These are phyloP conservation scores for Porites divaricata DNA, from an alignment of 92 coral and sea anemone species.

Conservation along the genomic window DNA sequence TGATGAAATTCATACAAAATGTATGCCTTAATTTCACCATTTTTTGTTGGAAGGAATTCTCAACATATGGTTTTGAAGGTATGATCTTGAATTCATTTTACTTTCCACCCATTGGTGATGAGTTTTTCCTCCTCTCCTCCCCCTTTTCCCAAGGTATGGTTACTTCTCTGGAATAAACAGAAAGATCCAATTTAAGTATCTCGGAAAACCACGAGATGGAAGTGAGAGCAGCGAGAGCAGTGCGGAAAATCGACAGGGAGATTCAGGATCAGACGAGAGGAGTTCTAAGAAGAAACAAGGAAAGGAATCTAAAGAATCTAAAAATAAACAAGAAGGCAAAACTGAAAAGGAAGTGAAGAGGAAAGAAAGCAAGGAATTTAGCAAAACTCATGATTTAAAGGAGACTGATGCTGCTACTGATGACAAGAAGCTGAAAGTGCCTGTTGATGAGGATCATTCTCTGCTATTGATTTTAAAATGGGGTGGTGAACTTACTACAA, in stretches of 20 bases:
- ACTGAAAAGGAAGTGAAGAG: slow-evolving; percentile 44
- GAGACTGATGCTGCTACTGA: slow-evolving; percentile 46
- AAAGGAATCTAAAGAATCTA: slow-evolving; percentile 36
- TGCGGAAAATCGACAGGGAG: neutral
- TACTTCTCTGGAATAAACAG: slow-evolving; percentile 98
- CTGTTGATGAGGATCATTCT: slow-evolving; percentile 47
- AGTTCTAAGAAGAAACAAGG: slow-evolving; percentile 37
- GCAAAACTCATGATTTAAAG: slow-evolving; percentile 16
- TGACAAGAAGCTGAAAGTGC: slow-evolving; percentile 31
- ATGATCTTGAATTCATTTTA: too few relatives aligned
- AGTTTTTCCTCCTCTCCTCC: neutral
- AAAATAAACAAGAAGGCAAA: slow-evolving; percentile 33
- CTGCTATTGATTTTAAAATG: slow-evolving; percentile 91
- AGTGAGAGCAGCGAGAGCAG: slow-evolving; percentile 49
- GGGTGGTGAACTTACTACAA: slow-evolving; percentile 98
- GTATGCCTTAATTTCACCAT: too few relatives aligned
- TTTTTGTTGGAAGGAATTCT: too few relatives aligned
- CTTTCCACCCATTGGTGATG: too few relatives aligned
- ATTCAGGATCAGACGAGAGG: slow-evolving; percentile 55
- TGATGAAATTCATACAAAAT: too few relatives aligned
- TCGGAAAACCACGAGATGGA: slow-evolving; percentile 79
- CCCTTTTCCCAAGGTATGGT: slow-evolving; percentile 77
- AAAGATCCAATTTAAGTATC: slow-evolving; percentile 93
- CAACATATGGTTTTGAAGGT: too few relatives aligned
- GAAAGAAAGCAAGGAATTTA: slow-evolving; percentile 5